phyloP scores from a whole-genome alignment of 2,888 invertebrate genomes.

The Tryphoninae sp. region DNA sequence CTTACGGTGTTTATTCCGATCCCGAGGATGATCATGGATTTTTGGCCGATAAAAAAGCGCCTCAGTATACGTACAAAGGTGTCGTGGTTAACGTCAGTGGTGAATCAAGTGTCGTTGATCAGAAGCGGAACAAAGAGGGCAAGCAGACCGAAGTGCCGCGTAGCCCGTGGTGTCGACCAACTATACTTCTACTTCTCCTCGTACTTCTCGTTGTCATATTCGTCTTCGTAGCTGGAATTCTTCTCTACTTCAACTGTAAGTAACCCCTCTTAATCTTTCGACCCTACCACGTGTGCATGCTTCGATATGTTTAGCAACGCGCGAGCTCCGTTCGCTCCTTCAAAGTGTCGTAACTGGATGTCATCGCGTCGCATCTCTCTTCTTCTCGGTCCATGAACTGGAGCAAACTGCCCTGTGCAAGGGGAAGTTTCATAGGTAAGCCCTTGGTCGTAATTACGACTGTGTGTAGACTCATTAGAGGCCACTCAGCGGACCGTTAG shows the following conservation, averaged over 20 bases:
- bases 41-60: constrained; percentile 76
- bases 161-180: constrained; percentile 83
- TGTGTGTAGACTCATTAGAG: constrained; percentile 52
- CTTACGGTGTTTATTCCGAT: constrained; percentile 80
- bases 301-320: neutral
- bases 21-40: constrained; percentile 80
- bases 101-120: constrained; percentile 79
- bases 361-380: constrained; percentile 32
- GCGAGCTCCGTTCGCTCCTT: neutral
- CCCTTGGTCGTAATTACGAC: constrained; percentile 37
- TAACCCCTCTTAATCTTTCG: constrained; percentile 65
- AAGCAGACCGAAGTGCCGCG: constrained; percentile 80
- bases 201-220: constrained; percentile 84
- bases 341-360: neutral
- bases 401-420: neutral
- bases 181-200: constrained; percentile 83
- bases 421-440: neutral
- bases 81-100: constrained; percentile 80
- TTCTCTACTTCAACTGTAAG: constrained; percentile 85
- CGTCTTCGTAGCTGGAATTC: constrained; percentile 84
- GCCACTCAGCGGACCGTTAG: constrained; percentile 47
- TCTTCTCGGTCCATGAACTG: neutral
- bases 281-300: neutral
- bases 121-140: constrained; percentile 76
- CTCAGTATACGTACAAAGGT: constrained; percentile 79